phyloP scores from a whole-genome alignment of 2,113 vertebrate genomes.

The Oryzias celebensis region DNA sequence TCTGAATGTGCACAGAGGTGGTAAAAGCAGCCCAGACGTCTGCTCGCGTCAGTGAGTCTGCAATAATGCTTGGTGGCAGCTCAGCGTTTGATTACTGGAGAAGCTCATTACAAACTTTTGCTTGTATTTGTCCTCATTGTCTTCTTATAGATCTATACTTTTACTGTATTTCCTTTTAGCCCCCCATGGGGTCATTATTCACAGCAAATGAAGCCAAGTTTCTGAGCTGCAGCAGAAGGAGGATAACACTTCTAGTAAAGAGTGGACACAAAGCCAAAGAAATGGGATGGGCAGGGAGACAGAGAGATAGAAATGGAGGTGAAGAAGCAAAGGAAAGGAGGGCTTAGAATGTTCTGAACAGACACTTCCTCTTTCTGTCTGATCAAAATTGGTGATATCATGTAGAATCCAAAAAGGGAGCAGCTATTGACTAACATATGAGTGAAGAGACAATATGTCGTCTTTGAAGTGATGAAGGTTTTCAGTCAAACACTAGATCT shows the following conservation, averaged over 20 bases:
- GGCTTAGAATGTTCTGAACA: not conserved
- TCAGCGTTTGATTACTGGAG: conserved; percentile 21
- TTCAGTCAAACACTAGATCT: no score
- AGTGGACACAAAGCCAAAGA: conserved; percentile 35
- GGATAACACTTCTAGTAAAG: conserved; percentile 20
- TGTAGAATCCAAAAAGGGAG: no score
- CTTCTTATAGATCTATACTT: not conserved
- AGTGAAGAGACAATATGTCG: no score
- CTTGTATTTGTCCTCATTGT: conserved; percentile 8
- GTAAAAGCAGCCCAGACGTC: conserved; percentile 14
- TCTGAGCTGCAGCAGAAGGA: conserved; percentile 38
- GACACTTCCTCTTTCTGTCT: no score
- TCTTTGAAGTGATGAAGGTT: no score
- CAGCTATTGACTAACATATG: no score
- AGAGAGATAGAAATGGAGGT: not conserved
- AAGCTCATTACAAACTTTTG: conserved; percentile 32
- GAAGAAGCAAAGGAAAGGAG: conserved; percentile 11
- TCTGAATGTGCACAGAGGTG: conserved; percentile 19
- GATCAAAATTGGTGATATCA: no score
- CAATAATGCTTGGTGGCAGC: conserved; percentile 58
- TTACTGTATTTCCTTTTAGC: conserved; percentile 13
- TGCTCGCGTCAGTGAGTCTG: conserved; percentile 21
- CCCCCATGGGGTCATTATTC: conserved; percentile 41
- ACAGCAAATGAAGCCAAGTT: conserved; percentile 40
- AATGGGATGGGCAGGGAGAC: not conserved